These are phyloP conservation scores for Caenorhabditis inopinata DNA, from an alignment of 1,140 invertebrate genomes.

Conservation along the genomic window DNA sequence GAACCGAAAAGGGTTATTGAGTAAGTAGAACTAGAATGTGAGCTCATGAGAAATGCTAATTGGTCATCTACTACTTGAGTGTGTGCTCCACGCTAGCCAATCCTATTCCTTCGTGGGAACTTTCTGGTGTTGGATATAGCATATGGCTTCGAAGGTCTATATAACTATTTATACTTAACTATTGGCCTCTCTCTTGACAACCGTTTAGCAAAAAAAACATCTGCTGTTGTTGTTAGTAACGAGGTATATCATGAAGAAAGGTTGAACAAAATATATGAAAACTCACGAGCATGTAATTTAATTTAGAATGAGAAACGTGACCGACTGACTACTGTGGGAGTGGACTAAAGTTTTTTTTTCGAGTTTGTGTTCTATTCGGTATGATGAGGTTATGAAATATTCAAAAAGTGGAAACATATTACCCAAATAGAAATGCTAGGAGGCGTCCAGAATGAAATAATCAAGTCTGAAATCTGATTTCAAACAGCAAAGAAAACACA, in stretches of 20 bases:
- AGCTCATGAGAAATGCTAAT: conserved; percentile 14
- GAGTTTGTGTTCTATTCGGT: background rate
- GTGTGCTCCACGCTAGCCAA: background rate
- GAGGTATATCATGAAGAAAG: background rate
- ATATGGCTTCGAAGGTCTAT: no score
- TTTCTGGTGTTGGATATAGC: background rate
- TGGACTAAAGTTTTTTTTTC: background rate
- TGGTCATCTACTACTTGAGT: conserved; percentile 21
- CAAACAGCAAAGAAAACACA: no score
- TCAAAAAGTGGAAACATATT: no score
- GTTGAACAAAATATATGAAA: background rate
- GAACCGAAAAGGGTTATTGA: conserved; percentile 21
- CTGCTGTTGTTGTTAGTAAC: background rate
- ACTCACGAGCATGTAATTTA: conserved; percentile 7
- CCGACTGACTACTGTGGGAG: conserved; percentile 12
- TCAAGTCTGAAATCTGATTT: no score
- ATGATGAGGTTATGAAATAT: no score
- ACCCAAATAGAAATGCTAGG: no score
- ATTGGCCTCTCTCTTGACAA: background rate
- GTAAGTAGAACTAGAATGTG: background rate
- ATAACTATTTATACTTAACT: no score
- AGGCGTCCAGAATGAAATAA: no score
- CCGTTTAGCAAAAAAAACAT: background rate
- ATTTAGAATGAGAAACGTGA: background rate
- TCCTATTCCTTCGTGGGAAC: background rate